Percentiles rank a stretch among this genome's conserved stretches.
Evolutionary conservation across 1,140 invertebrate genomes (phyloP).

Genomic region (Mercenaria mercenaria): DNA sequence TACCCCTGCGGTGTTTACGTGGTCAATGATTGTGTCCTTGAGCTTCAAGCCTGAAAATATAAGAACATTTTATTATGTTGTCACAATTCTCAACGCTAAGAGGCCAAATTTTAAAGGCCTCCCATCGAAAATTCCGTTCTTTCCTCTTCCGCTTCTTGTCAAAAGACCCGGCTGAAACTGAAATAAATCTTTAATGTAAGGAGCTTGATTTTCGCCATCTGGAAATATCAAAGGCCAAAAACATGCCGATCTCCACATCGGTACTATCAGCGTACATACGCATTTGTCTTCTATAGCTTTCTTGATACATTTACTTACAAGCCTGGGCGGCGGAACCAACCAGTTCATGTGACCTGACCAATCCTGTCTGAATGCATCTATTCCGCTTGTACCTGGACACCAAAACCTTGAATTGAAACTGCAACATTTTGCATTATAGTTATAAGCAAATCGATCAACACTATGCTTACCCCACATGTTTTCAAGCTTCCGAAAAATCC

Average conservation of each 20-base stretch:
- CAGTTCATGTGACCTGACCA: background rate
- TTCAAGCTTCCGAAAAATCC: background rate
- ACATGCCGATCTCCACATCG: slow-evolving; percentile 13
- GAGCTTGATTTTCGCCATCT: background rate
- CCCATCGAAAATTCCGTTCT: slow-evolving; percentile 11
- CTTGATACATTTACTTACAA: background rate
- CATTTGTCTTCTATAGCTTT: background rate
- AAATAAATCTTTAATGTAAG: background rate
- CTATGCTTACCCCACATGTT: background rate
- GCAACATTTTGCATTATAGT: background rate
- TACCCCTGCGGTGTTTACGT: background rate
- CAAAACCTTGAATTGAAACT: slow-evolving; percentile 15
- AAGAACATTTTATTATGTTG: background rate
- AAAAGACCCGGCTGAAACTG: background rate
- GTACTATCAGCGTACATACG: background rate
- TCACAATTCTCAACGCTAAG: background rate
- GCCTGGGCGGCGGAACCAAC: background rate
- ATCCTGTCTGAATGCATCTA: background rate
- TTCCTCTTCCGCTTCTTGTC: background rate
- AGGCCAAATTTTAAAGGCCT: background rate
- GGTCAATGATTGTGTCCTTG: background rate
- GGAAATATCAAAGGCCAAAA: slow-evolving; percentile 21
- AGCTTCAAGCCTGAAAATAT: background rate
- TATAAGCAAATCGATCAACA: background rate
- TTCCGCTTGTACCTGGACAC: background rate